Evolutionary conservation across 2,888 invertebrate species (phyloP).

Genomic region (Glyphotaelius pellucidus): DNA sequence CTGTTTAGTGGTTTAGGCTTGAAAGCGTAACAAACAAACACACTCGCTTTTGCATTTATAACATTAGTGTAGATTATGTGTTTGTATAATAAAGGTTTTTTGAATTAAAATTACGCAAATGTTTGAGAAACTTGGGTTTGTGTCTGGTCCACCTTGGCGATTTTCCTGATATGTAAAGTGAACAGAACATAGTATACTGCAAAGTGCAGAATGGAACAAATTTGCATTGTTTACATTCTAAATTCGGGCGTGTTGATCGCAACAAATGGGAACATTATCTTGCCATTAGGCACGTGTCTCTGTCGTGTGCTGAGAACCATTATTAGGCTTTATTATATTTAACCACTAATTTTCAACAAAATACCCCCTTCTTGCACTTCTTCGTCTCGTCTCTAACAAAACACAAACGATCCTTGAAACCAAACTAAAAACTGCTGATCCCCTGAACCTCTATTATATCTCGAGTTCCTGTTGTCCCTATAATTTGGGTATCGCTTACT

Average conservation of each 20-base stretch:
- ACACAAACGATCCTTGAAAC: no score
- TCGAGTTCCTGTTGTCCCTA: no score
- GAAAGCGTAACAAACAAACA: no score
- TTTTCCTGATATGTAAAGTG: conserved; percentile 46
- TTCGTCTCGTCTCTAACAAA: no score
- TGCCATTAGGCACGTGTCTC: background rate
- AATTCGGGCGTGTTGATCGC: background rate
- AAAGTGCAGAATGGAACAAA: background rate
- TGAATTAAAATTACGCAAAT: background rate
- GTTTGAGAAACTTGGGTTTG: conserved; percentile 16
- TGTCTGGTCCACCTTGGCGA: conserved; percentile 37
- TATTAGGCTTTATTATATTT: background rate
- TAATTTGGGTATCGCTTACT: no score
- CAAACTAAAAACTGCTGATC: no score
- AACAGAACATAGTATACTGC: conserved; percentile 5
- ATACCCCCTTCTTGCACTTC: no score
- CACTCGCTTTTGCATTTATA: no score
- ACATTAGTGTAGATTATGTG: no score
- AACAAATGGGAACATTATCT: background rate
- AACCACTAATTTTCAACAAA: background rate
- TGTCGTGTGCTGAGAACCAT: background rate
- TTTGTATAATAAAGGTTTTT: background rate
- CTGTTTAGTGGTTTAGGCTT: no score
- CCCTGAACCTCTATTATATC: no score
- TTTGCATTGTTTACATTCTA: conserved; percentile 3